These are phyloP conservation scores for Heterocephalus glaber DNA, from an alignment of 2,113 vertebrate species.

Conservation along the genomic window DNA sequence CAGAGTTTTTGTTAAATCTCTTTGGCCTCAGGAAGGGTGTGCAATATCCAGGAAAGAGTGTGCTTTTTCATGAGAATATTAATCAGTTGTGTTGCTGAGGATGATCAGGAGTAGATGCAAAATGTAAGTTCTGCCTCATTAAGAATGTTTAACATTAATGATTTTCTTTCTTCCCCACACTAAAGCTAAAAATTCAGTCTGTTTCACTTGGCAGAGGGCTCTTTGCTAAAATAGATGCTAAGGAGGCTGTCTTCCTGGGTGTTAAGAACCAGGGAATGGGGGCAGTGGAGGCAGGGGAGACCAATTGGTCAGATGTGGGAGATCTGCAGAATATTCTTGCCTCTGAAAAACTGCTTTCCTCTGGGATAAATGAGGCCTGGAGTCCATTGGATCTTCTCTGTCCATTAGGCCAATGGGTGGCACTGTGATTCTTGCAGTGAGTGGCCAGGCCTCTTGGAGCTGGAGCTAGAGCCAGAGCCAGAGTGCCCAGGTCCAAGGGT, in stretches of 20 bases:
- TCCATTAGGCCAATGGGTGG: neutral
- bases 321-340: neutral
- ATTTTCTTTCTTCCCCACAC: slow-evolving; percentile 20
- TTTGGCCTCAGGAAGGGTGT: neutral
- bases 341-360: neutral
- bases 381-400: neutral
- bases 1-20: neutral
- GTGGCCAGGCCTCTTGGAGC: neutral
- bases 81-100: neutral
- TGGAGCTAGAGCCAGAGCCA: neutral
- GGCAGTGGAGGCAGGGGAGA: too few species aligned
- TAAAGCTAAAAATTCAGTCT: neutral
- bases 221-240: neutral
- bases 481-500: neutral
- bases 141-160: neutral
- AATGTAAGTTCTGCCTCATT: neutral
- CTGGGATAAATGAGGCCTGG: neutral
- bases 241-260: neutral
- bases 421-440: neutral
- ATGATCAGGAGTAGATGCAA: neutral
- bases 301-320: neutral
- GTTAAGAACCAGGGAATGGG: neutral
- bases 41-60: neutral
- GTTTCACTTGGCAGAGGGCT: neutral
- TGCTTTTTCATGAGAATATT: neutral